phyloP scores from a whole-genome alignment of 64 coral and sea anemone species.

The Hydrozoanthus tunicans region DNA sequence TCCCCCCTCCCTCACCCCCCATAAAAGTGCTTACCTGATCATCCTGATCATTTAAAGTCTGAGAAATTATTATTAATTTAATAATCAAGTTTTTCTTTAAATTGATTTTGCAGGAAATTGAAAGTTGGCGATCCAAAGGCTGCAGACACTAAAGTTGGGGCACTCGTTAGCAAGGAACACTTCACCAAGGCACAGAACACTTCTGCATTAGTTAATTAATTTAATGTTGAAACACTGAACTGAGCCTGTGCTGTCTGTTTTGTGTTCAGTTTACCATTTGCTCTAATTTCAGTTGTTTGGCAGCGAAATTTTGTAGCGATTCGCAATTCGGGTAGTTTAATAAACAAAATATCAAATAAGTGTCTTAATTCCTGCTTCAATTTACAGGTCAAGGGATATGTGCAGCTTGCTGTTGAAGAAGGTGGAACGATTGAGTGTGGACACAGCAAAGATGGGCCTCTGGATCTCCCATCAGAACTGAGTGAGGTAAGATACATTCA shows the following conservation, averaged over 20 bases:
- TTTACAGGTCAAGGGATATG: constrained; percentile 72
- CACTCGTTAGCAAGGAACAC: constrained; percentile 84
- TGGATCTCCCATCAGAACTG: constrained; percentile 63
- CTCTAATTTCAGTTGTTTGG: too few relatives aligned
- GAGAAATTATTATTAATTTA: background rate
- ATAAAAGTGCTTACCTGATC: too few relatives aligned
- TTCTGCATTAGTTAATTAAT: too few relatives aligned
- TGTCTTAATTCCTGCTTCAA: background rate
- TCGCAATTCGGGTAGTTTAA: background rate
- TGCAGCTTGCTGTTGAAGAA: constrained; percentile 73
- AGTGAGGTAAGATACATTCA: constrained; percentile 29
- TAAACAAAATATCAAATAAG: background rate
- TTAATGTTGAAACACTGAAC: too few relatives aligned
- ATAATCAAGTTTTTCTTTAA: background rate
- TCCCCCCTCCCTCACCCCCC: too few relatives aligned
- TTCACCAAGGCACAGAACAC: constrained; percentile 57
- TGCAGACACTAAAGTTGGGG: constrained; percentile 63
- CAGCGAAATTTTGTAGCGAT: too few relatives aligned
- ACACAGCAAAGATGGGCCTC: constrained; percentile 63
- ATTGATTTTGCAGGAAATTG: constrained; percentile 37
- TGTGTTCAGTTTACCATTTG: too few relatives aligned
- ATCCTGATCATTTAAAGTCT: too few relatives aligned
- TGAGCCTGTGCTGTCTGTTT: too few relatives aligned
- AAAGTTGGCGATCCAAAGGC: constrained; percentile 77
- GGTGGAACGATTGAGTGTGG: constrained; percentile 73